Conservation (phyloP, 2,113 vertebrate species). For the Nannobrachium achirus region DNA sequence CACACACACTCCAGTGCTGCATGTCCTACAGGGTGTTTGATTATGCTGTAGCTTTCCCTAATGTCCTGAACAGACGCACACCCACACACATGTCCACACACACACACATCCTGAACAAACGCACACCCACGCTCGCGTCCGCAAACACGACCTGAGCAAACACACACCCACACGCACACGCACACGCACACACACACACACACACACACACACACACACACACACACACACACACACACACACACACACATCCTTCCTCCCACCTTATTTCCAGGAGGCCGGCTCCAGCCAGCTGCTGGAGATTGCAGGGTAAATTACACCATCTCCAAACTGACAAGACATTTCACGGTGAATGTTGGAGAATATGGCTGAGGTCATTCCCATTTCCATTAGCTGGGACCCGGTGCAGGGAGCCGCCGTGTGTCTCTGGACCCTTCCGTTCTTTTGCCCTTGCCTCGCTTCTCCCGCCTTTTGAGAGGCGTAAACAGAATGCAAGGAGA, state of each 20-base stretch:
- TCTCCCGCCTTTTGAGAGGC: slow-evolving; percentile 39
- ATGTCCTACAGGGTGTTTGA: slow-evolving; percentile 16
- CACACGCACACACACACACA: background rate
- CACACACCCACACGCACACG: background rate
- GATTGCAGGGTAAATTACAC: slow-evolving; percentile 49
- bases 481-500: slow-evolving; percentile 6
- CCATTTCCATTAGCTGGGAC: background rate
- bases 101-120: background rate
- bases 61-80: background rate
- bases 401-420: background rate
- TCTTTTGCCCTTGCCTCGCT: slow-evolving; percentile 17
- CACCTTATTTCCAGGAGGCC: slow-evolving; percentile 12
- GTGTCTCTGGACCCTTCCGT: background rate
- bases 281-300: slow-evolving; percentile 25
- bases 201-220: background rate
- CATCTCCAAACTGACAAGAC: slow-evolving; percentile 49
- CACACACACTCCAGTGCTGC: background rate
- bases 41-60: slow-evolving; percentile 26
- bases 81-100: background rate
- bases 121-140: background rate
- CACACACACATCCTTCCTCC: background rate
- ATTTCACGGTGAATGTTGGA: slow-evolving; percentile 38
- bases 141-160: background rate
- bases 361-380: slow-evolving; percentile 7
- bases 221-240: background rate